A percentile compares a stretch with the other conserved stretches of the same genome.
These are phyloP conservation scores for Synanthedon andrenaeformis DNA, from an alignment of 2,888 invertebrate species.

Conservation along the genomic window DNA sequence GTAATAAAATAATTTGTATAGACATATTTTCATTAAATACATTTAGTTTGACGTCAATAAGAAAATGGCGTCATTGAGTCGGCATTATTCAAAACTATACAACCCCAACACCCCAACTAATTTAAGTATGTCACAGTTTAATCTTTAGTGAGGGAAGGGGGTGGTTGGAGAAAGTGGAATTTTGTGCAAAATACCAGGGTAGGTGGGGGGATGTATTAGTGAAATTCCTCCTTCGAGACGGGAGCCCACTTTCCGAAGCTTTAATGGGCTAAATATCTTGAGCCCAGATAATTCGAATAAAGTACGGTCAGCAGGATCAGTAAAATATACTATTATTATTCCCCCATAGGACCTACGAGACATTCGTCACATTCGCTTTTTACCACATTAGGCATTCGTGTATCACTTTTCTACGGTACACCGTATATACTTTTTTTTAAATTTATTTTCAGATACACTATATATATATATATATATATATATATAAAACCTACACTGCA, in stretches of 20 bases:
- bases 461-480: too few species aligned
- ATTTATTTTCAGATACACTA: too few species aligned
- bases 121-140: conserved; percentile 28
- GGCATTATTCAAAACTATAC: background rate
- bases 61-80: background rate
- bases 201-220: conserved; percentile 36
- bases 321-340: too few species aligned
- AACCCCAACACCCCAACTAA: conserved; percentile 10
- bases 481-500: too few species aligned
- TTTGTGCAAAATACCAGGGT: conserved; percentile 11
- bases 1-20: too few species aligned
- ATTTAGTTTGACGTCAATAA: background rate
- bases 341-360: too few species aligned
- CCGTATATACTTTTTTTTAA: too few species aligned
- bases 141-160: conserved; percentile 18
- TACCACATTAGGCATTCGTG: too few species aligned
- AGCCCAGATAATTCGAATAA: conserved; percentile 50
- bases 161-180: conserved; percentile 13
- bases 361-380: too few species aligned
- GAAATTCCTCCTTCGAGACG: conserved; percentile 33
- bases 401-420: too few species aligned
- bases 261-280: conserved; percentile 67
- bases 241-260: conserved; percentile 47
- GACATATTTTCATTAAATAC: too few species aligned
- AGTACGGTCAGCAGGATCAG: conserved; percentile 25